Evolutionary conservation across 2,797 vertebrate species (phyloP).

Genomic region (Pseudocheirus occidentalis): DNA sequence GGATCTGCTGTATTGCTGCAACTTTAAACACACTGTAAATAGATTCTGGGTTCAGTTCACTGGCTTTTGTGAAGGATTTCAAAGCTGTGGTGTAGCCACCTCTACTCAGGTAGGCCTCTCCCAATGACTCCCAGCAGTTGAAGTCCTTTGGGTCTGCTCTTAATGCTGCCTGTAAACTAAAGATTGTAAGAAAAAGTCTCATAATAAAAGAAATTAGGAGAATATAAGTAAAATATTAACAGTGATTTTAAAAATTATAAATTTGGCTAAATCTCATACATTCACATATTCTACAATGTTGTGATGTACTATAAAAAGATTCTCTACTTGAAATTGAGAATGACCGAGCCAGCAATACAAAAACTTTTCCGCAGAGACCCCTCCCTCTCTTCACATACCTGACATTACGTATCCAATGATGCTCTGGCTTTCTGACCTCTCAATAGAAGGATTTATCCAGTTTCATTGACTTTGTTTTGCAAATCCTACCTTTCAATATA

Average conservation of each 20-base stretch:
- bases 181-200: conserved; percentile 56
- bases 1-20: conserved; percentile 94
- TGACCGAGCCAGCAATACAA: background rate
- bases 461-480: background rate
- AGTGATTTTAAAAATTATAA: background rate
- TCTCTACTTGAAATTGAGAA: background rate
- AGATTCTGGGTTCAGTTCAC: conserved; percentile 92
- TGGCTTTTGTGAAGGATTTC: conserved; percentile 94
- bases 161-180: conserved; percentile 94
- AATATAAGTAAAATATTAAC: conserved; percentile 32
- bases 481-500: conserved; percentile 6
- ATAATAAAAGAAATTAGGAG: conserved; percentile 40
- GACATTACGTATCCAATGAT: background rate
- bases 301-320: conserved; percentile 33
- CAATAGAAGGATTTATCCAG: background rate
- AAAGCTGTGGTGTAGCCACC: conserved; percentile 94
- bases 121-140: conserved; percentile 97
- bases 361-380: background rate
- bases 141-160: conserved; percentile 96
- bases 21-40: conserved; percentile 94
- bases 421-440: background rate
- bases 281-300: background rate
- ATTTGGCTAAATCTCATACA: conserved; percentile 8
- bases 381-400: background rate
- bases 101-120: conserved; percentile 95